Percentiles rank a stretch among this genome's conserved stretches.
These are phyloP conservation scores for Gymnogyps californianus DNA, from an alignment of 2,113 vertebrate genomes.

Conservation along the genomic window DNA sequence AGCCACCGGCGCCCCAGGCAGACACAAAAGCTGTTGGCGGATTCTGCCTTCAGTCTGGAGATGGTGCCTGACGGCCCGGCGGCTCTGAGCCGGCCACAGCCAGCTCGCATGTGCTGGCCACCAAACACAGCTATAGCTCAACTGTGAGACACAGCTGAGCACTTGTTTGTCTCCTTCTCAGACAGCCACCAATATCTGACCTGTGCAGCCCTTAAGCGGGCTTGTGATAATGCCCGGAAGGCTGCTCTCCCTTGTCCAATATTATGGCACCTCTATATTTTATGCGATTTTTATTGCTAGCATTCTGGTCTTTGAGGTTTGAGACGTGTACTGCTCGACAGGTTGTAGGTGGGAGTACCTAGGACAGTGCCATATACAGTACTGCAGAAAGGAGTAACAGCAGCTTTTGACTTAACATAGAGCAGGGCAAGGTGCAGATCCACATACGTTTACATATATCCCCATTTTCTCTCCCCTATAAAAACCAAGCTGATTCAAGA, in stretches of 20 bases:
- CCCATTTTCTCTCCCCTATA: not conserved
- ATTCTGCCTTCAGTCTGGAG: not conserved
- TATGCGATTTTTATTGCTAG: not conserved
- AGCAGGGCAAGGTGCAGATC: not conserved
- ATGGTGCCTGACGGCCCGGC: not conserved
- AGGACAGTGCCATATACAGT: not conserved
- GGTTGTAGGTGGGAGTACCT: not conserved
- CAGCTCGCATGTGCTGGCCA: not conserved
- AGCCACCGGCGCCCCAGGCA: accelerated
- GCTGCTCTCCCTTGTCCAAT: not conserved
- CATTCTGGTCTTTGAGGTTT: not conserved
- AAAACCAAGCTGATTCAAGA: not conserved
- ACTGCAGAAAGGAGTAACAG: not conserved
- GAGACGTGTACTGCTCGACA: accelerated
- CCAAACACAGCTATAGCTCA: not conserved
- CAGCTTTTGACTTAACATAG: not conserved
- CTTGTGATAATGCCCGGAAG: not conserved
- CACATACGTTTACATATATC: not conserved
- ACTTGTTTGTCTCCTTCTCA: not conserved
- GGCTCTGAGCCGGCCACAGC: not conserved
- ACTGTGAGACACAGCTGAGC: not conserved
- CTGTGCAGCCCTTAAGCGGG: not conserved
- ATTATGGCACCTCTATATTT: not conserved
- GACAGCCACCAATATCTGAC: not conserved
- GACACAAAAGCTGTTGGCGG: not conserved